phyloP scores from a whole-genome alignment of 2,113 vertebrate genomes.

The Sturnira hondurensis region DNA sequence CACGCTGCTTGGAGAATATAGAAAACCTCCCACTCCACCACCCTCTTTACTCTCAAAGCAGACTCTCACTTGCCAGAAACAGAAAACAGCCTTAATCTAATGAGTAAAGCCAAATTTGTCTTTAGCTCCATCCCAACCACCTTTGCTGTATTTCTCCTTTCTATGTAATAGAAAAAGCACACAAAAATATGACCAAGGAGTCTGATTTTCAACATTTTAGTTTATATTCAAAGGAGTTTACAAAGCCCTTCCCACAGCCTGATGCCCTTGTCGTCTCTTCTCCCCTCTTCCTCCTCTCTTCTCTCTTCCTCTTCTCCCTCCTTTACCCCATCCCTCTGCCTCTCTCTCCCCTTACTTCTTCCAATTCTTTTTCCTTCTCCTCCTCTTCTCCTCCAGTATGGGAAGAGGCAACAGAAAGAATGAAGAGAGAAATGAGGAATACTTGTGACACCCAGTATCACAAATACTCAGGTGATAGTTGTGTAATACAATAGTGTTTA shows the following conservation, averaged over 20 bases:
- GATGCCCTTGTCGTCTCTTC: rapidly evolving
- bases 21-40: not conserved
- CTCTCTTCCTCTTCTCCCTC: not conserved
- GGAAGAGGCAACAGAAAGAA: not conserved
- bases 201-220: not conserved
- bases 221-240: not conserved
- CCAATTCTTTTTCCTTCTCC: rapidly evolving
- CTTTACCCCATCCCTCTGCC: not conserved
- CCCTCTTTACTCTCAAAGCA: not conserved
- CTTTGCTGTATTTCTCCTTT: not conserved
- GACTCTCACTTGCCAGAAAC: not conserved
- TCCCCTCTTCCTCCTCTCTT: rapidly evolving
- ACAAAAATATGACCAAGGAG: not conserved
- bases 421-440: not conserved
- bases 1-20: slow-evolving; percentile 22
- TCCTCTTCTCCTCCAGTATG: not conserved
- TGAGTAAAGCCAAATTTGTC: not conserved
- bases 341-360: not conserved
- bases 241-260: not conserved
- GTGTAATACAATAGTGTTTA: not conserved
- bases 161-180: not conserved
- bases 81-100: slow-evolving; percentile 9
- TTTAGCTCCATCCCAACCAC: not conserved
- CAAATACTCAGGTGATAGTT: too few relatives aligned
- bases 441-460: not conserved